A percentile compares a stretch with the other conserved stretches of the same genome.
Conservation (phyloP, 2,797 vertebrate species). For the Girardinus metallicus region DNA sequence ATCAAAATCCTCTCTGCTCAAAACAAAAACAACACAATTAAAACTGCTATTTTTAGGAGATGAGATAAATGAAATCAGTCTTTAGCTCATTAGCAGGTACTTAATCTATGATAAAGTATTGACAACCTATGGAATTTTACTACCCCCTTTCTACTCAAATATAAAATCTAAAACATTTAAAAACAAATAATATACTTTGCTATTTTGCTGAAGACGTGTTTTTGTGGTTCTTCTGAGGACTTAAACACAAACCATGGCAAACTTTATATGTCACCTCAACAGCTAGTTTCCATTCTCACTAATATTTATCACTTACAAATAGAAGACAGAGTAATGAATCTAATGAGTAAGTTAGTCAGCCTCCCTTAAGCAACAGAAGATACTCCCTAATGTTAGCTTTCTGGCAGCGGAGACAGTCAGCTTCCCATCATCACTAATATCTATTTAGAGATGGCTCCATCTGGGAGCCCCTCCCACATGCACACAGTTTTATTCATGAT, state of each 20-base stretch:
- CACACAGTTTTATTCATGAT: conserved; percentile 31
- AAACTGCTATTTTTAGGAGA: background rate
- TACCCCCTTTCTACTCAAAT: background rate
- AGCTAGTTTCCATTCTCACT: conserved; percentile 46
- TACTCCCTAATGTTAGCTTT: conserved; percentile 23
- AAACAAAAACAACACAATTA: background rate
- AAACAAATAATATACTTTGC: background rate
- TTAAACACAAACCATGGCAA: conserved; percentile 22
- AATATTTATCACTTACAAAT: conserved; percentile 46
- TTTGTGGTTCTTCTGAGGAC: background rate
- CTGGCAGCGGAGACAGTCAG: conserved; percentile 8
- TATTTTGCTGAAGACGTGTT: background rate
- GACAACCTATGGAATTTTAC: background rate
- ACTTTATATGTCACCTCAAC: conserved; percentile 41
- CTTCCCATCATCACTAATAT: conserved; percentile 16
- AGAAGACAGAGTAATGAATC: conserved; percentile 49
- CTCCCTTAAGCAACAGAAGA: conserved; percentile 40
- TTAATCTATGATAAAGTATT: background rate
- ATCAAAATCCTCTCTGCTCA: background rate
- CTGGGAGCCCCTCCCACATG: conserved; percentile 8
- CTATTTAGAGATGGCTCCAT: conserved; percentile 17
- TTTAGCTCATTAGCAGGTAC: background rate
- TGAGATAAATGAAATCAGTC: background rate
- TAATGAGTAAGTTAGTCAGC: conserved; percentile 56
- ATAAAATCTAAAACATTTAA: background rate